phyloP scores from a whole-genome alignment of 2,888 invertebrate species.

The Sesamia inferens region DNA sequence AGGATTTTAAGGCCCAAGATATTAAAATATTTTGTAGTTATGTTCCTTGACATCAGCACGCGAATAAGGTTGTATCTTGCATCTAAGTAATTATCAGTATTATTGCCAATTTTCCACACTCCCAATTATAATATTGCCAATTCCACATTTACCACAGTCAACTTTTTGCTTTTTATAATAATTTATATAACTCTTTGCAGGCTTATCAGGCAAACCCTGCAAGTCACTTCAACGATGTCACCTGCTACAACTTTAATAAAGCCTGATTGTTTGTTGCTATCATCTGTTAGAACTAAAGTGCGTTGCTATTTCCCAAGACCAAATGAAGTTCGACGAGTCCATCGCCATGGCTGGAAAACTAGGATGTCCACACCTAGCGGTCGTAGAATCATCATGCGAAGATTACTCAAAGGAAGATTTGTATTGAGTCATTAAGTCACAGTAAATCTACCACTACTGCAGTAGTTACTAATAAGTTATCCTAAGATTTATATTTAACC shows the following conservation, averaged over 20 bases:
- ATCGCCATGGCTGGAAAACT: slow-evolving; percentile 92
- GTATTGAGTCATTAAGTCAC: slow-evolving; percentile 91
- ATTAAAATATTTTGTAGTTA: not conserved
- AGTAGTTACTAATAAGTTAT: slow-evolving; percentile 23
- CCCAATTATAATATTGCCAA: too few species aligned
- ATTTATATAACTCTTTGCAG: slow-evolving; percentile 68
- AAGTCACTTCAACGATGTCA: slow-evolving; percentile 67
- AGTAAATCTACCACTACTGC: not conserved
- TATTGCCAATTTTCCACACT: not conserved
- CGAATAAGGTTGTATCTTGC: not conserved
- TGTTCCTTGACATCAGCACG: not conserved
- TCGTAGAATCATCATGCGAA: slow-evolving; percentile 93
- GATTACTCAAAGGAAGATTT: slow-evolving; percentile 93
- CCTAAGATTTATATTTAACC: slow-evolving; percentile 2
- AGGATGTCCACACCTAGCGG: slow-evolving; percentile 93
- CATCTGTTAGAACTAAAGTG: slow-evolving; percentile 86
- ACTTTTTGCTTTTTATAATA: not conserved
- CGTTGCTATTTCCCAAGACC: slow-evolving; percentile 94
- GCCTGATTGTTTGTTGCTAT: slow-evolving; percentile 76
- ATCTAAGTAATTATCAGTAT: not conserved
- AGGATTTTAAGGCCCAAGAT: not conserved
- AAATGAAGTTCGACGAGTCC: slow-evolving; percentile 92
- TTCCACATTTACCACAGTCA: not conserved
- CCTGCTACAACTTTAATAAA: slow-evolving; percentile 72
- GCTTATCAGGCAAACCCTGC: slow-evolving; percentile 74